Base-by-base conservation (phyloP, 2,888 invertebrate species). In the Keiferia lycopersicella region DNA sequence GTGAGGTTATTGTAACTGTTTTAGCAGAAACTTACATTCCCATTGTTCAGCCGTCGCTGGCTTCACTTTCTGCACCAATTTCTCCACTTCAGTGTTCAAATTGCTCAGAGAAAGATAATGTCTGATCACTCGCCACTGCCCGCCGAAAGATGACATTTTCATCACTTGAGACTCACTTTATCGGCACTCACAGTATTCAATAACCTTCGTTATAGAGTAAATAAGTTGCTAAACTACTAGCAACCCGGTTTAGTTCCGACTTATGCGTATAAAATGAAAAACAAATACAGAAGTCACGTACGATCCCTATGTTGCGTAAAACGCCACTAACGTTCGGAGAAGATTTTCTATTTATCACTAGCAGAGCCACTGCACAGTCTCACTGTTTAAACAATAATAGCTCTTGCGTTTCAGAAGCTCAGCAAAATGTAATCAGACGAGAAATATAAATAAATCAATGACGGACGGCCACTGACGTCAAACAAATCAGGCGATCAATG, bases 121-220 rank as follows among this genome's bases (percentile, higher is more conserved):
- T 22, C 91, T 78, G 61, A 91, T 83, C 56, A 88, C 74, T 26
- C 84, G 79, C 91, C 91, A 91, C 78, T 90, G 91, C 22, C 86
- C 82, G 18, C 91, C 88, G 61, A 88, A 69, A 3, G 89, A 89
- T 68, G 89, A 87, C 88, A 88, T 89, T 68, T 73, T 79, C 53
- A 41, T n/a, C 63, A 53, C 30, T 51, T 62, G 39, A 22, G 18
- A n/a, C 4, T 57, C 48, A 66, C 64, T 66, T 58, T 53, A 18
- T 45, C 14, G n/a, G 16, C 61, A 63, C 38, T 12, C 16, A 57
- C 45, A 39, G 14, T 50, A 26, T 8, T 16, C 12, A 22, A 26
- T 14, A 20, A 60, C n/a, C 8, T 60, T 60, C 26, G 16, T 10
- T 16, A 7, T 34, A 18, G 2, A 45, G 8, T 38, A 56, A 20